Conservation (phyloP, 1,140 invertebrate genomes). For the Varroa destructor region DNA sequence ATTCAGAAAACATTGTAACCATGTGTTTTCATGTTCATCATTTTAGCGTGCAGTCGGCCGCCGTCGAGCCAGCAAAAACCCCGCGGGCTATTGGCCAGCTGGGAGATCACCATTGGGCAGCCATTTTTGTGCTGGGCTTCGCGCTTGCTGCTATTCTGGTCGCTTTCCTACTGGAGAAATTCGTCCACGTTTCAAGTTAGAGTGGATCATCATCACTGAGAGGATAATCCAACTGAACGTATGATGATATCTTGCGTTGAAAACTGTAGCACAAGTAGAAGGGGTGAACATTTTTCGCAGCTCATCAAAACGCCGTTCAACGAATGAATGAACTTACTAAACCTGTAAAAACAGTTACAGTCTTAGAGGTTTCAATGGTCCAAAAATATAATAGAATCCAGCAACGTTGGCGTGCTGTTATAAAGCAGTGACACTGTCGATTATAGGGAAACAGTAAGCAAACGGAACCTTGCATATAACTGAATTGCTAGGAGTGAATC, state of each 20-base stretch:
- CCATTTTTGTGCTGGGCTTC: constrained; percentile 50
- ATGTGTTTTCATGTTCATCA: constrained; percentile 31
- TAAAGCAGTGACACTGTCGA: too few relatives aligned
- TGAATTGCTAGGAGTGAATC: too few relatives aligned
- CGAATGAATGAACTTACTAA: too few relatives aligned
- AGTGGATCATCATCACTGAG: neutral
- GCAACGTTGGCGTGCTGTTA: too few relatives aligned
- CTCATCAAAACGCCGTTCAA: neutral
- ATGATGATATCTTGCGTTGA: neutral
- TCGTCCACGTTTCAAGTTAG: constrained; percentile 35
- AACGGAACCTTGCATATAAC: too few relatives aligned
- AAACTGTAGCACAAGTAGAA: neutral
- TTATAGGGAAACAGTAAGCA: too few relatives aligned
- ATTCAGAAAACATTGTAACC: neutral
- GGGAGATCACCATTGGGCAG: constrained; percentile 52
- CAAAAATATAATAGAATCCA: too few relatives aligned
- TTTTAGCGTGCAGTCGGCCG: constrained; percentile 29
- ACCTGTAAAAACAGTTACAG: too few relatives aligned
- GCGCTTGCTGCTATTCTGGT: constrained; percentile 51
- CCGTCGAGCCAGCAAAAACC: neutral
- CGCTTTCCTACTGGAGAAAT: constrained; percentile 48
- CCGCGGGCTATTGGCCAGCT: constrained; percentile 39
- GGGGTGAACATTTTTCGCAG: neutral
- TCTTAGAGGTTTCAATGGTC: too few relatives aligned
- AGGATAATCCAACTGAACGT: neutral